phyloP scores from a whole-genome alignment of 2,888 invertebrate species.

The Orthonychiurus folsomi region DNA sequence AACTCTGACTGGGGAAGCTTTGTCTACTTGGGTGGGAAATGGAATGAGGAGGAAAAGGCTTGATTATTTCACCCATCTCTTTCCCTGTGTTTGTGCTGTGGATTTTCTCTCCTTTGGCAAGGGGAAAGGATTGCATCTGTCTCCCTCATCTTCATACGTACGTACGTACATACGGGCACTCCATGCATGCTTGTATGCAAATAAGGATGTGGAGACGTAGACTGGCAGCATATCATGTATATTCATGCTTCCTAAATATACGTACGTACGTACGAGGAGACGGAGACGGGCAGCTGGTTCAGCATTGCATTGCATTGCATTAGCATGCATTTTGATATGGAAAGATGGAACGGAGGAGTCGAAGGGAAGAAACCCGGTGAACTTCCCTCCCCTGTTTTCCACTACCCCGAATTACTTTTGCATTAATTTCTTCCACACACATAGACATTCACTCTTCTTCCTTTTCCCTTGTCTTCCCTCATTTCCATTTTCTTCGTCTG shows the following conservation, averaged over 20 bases:
- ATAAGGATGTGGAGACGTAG: background rate
- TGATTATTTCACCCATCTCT: slow-evolving; percentile 11
- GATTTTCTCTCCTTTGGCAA: too few relatives aligned
- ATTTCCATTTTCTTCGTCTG: slow-evolving; percentile 11
- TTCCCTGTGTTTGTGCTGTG: background rate
- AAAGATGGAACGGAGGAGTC: too few relatives aligned
- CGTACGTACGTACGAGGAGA: too few relatives aligned
- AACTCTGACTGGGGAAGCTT: slow-evolving; percentile 11
- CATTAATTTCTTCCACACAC: slow-evolving; percentile 37
- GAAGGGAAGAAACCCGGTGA: too few relatives aligned
- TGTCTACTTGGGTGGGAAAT: background rate
- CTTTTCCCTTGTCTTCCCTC: slow-evolving; percentile 13
- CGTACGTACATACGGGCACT: background rate
- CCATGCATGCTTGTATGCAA: background rate
- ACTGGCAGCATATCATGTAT: background rate
- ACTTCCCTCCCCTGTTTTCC: slow-evolving; percentile 24
- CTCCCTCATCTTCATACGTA: background rate
- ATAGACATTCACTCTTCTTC: slow-evolving; percentile 17
- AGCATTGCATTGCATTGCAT: background rate
- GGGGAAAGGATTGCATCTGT: slow-evolving; percentile 9
- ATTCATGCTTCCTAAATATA: too few relatives aligned
- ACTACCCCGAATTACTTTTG: slow-evolving; percentile 33
- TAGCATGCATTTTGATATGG: background rate
- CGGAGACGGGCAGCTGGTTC: too few relatives aligned
- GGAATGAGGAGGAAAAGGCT: slow-evolving; percentile 14